Percentiles rank a stretch among this genome's conserved stretches.
phyloP scores from a whole-genome alignment of 2,113 vertebrate species.

The Callocephalon fimbriatum region DNA sequence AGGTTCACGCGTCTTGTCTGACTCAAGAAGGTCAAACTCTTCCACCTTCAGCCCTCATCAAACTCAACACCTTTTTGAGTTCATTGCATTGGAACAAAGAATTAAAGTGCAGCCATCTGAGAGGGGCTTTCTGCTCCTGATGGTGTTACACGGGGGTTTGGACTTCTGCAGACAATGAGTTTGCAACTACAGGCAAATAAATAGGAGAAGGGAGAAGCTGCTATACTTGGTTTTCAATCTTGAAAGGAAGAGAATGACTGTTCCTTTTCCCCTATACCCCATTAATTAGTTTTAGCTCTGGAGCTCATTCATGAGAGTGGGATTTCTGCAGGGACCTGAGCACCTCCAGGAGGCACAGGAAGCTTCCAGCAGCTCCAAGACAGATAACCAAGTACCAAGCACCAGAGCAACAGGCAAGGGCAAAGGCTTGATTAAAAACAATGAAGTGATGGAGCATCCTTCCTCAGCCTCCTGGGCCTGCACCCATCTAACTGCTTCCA shows the following conservation, averaged over 20 bases:
- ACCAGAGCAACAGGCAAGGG: not conserved
- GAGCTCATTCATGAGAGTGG: not conserved
- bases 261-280: not conserved
- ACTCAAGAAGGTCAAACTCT: not conserved
- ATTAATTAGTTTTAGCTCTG: not conserved
- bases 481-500: not conserved
- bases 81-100: not conserved
- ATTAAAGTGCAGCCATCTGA: not conserved
- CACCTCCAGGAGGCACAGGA: not conserved
- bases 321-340: not conserved
- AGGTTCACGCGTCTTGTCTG: not conserved
- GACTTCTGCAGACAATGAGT: not conserved
- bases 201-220: not conserved
- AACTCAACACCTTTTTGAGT: not conserved
- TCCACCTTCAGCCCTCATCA: not conserved
- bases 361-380: not conserved
- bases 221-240: not conserved
- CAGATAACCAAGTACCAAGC: not conserved
- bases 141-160: accelerated
- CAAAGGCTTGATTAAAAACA: not conserved
- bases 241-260: not conserved
- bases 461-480: not conserved
- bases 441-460: not conserved
- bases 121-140: not conserved
- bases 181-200: not conserved